These are phyloP conservation scores for Hermodice carunculata DNA, from an alignment of 2,888 invertebrate genomes.

Conservation along the genomic window DNA sequence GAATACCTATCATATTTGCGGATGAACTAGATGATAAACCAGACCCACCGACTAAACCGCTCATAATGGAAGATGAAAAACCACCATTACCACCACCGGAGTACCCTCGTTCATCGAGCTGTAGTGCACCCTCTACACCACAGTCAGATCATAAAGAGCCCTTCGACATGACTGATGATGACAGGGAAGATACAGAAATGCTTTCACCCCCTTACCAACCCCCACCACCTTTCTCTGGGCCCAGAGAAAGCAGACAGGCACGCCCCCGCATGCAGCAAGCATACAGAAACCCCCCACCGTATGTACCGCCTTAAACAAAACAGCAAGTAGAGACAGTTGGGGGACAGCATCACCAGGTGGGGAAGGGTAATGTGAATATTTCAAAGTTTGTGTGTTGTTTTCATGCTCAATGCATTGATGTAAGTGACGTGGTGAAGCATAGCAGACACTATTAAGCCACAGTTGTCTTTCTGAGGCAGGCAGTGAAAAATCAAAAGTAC, in stretches of 20 bases:
- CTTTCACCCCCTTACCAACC: slow-evolving; percentile 24
- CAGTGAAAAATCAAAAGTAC: no score
- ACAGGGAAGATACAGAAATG: slow-evolving; percentile 23
- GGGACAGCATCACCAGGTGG: no score
- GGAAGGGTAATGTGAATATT: no score
- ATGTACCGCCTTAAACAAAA: slow-evolving; percentile 90
- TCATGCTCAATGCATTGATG: no score
- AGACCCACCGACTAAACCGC: slow-evolving; percentile 84
- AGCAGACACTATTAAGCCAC: no score
- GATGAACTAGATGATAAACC: slow-evolving; percentile 96
- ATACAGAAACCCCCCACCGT: slow-evolving; percentile 95
- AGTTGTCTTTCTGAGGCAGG: no score
- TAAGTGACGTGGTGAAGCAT: no score
- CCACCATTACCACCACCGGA: slow-evolving; percentile 75
- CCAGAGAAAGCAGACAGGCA: slow-evolving; percentile 49
- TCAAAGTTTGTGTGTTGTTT: no score
- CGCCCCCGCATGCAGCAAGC: slow-evolving; percentile 71
- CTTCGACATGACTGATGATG: slow-evolving; percentile 25
- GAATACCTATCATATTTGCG: slow-evolving; percentile 92
- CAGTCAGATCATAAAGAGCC: slow-evolving; percentile 41
- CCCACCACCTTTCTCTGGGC: slow-evolving; percentile 46
- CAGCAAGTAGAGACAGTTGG: no score
- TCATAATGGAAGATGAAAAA: slow-evolving; percentile 94
- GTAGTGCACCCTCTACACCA: slow-evolving; percentile 35
- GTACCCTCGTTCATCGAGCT: slow-evolving; percentile 24